Base-by-base conservation (phyloP, 2,113 vertebrate species). In the Lampris megalopsis region DNA sequence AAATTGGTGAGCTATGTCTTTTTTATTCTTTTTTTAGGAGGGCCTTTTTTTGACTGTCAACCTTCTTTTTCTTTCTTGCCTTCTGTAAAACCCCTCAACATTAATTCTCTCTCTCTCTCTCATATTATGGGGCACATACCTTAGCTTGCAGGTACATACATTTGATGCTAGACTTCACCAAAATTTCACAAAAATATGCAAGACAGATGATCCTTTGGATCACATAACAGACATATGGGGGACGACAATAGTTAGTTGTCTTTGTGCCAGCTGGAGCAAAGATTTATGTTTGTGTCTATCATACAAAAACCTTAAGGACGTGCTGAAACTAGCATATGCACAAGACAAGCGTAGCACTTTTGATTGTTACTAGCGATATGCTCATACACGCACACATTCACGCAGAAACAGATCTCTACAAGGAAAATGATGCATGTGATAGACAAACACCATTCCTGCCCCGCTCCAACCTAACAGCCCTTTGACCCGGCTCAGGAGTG, bases 251-350 rank as follows among this genome's bases (percentile, higher is more conserved):
- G n/a, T 6, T 24, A 24, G 13, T 6, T 43, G 24, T 24, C 59
- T 69, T 59, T 80, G 58, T 63, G 50, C 9, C 49, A 65, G 58
- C 53, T 52, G 10, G 70, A 42, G 40, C 35, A 5, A 41, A 50
- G 36, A 52, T 60, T 36, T 9, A 58, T 41, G 52, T 73, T 65
- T 82, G 73, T 81, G 65, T 81, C 63, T 73, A 73, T 13, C 40
- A 78, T 62, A 49, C 50, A 49, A 9, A 66, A 43, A 63, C 59
- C 59, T 61, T 48, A 38, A 63, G 68, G 64, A 74, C 35, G 9
- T 79, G 80, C 62, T 71, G 63, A 78, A 84, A 84, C 82, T 60
- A 80, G 66, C 73, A 63, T 9, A 70, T 57, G 76, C 59, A 76
- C 80, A 80, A 38, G 56, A 53, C 70, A 85, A 84, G 88, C 75